Conservation (phyloP, 2,113 vertebrate species). For the Lampris megalopsis region DNA sequence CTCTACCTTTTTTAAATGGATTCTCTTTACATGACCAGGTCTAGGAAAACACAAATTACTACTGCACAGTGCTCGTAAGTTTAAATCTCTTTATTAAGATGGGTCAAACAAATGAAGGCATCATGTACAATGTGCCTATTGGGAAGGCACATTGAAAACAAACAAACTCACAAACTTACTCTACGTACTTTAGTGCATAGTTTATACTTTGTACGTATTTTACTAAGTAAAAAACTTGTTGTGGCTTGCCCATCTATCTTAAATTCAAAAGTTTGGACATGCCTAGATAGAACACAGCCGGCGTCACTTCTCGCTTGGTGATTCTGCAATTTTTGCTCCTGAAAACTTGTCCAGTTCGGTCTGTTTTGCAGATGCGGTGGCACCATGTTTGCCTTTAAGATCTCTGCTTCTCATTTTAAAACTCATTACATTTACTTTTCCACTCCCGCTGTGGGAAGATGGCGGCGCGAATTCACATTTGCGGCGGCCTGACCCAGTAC, state of each 20-base stretch:
- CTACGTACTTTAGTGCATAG: no score
- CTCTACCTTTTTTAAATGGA: slow-evolving; percentile 36
- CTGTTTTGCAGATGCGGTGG: slow-evolving; percentile 8
- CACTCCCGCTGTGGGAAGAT: no score
- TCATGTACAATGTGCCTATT: no score
- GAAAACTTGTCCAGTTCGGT: slow-evolving; percentile 12
- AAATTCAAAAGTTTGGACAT: neutral
- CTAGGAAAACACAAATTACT: slow-evolving; percentile 7
- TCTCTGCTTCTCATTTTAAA: neutral
- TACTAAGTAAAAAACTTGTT: no score
- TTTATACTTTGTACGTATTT: no score
- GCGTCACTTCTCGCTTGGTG: neutral
- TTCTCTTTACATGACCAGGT: slow-evolving; percentile 23
- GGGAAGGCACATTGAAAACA: no score
- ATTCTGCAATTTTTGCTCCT: neutral
- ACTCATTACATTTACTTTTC: neutral
- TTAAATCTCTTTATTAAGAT: neutral
- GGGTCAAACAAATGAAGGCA: no score
- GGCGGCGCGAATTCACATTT: no score
- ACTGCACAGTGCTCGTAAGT: neutral
- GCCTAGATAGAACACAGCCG: neutral
- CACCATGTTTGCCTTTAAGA: neutral
- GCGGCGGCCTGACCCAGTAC: no score
- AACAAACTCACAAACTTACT: no score
- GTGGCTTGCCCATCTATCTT: no score